Base-by-base conservation (phyloP, 1,140 invertebrate genomes). In the Chrysopa pallens region DNA sequence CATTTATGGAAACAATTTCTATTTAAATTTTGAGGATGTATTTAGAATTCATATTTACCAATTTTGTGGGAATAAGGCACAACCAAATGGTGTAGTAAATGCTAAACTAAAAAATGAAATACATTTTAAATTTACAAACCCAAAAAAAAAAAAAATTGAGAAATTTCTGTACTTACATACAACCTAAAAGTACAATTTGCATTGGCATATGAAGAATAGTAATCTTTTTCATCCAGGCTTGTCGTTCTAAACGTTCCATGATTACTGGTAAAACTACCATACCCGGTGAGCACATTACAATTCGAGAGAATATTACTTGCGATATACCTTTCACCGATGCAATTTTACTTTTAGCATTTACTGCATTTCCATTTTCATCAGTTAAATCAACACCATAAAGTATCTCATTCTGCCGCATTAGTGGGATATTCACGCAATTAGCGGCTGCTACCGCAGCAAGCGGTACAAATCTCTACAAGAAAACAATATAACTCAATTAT, bases 341-440 rank as follows among this genome's bases (percentile, higher is more conserved):
- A 6, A 78, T 45, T 54, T 77, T 77, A 8, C 88, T 93, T 52
- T 81, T 75, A 0, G 84, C 82, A 67, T 67, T 11, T 1, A 91
- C 63, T 40, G 80, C 68, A 33, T 12, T 9, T 1, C 80, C 84
- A 47, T 85, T 71, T 15, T 79, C 76, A 52, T 91, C 85, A n/a
- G 72, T 67, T 1, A 92, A 72, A 29, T 82, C 78, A 35, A 82
- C 59, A 33, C 74, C 73, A 35, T 65, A 55, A 6, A 66, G 38
- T 27, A 82, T 77, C 64, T 86, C 91, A 66, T 82, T 86, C 60
- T 88, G 83, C 52, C 94, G 75, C 93, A 98, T 97, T 47, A 95
- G 66, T 2, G 94, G 94, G 67, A 98, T 96, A 66, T 98, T 98
- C 38, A 93, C 87, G 64, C 87, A 95, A 66, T 98, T 98, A n/a